Evolutionary conservation across 2,797 vertebrate species (phyloP), one percentile per base, ranked within the genome.

Genomic region (Dryobates pubescens): DNA sequence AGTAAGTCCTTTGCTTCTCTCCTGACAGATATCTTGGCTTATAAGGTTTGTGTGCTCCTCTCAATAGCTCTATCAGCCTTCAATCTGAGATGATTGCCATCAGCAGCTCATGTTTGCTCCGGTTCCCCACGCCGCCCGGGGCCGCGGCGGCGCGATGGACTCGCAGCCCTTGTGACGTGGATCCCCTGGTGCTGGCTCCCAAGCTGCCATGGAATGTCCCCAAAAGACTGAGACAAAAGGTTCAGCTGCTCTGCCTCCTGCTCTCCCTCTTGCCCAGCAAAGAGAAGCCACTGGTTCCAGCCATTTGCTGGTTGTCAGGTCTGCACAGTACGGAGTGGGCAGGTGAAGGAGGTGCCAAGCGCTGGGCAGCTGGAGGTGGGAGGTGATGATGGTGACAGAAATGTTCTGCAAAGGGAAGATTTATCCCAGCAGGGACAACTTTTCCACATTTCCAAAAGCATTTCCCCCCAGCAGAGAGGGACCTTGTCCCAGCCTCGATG

Each of bases 1-100:
- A 95, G 92, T 95, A 88, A 92, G 93, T 91, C 93, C 91, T 96
- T 96, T 93, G 89, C 93, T 62, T 88, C 95, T 82, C 87, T 90
- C 85, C 77, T 94, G 82, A 93, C 73, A 85, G 20, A 97, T 90
- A 97, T 94, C 96, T 97, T 94, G 96, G 97, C 97, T 97, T 97
- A 98, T 97, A 98, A 97, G 97, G 96, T 92, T 95, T 96, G 94
- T 93, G 88, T 82, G 94, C 74, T 96, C 77, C 6, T 0, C 96
- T 96, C 94, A 92, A 94, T 95, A 94, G 73, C 64, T 47, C 58
- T 91, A 95, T 96, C 89, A 81, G 94, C 93, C 94, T 93, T 96
- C 95, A 88, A 90, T 96, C 94, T 95, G 73, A 29, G 3, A 34
- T 71, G 64, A 94, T 94, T 93, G 79, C 36, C 79, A 94, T 68